These are phyloP conservation scores for Drosophila orosa DNA, from an alignment of 1,140 invertebrate genomes.

Conservation along the genomic window DNA sequence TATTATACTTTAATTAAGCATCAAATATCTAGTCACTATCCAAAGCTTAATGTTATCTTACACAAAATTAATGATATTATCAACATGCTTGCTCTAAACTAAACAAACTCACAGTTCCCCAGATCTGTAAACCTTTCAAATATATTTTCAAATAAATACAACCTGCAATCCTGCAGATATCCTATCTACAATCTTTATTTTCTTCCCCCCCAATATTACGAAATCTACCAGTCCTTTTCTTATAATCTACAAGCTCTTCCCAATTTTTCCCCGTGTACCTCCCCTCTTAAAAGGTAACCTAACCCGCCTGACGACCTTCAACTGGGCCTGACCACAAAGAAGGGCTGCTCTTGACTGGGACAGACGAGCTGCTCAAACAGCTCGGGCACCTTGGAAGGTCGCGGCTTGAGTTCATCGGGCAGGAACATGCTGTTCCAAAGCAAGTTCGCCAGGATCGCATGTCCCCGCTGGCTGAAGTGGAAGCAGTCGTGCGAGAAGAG, in stretches of 20 bases:
- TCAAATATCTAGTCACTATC: neutral
- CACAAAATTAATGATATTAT: neutral
- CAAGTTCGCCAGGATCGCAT: constrained; percentile 85
- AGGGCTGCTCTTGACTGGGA: constrained; percentile 59
- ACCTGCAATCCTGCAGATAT: neutral
- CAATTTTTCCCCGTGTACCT: constrained; percentile 8
- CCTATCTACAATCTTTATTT: neutral
- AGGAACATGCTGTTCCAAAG: constrained; percentile 88
- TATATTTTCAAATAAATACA: constrained; percentile 1
- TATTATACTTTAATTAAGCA: too few relatives aligned
- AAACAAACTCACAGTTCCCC: neutral
- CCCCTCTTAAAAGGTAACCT: neutral
- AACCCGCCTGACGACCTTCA: constrained; percentile 28
- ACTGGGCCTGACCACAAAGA: constrained; percentile 56
- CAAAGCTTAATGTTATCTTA: neutral
- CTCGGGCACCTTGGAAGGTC: constrained; percentile 23
- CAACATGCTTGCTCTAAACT: neutral
- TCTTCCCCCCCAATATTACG: neutral
- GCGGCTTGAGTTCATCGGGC: constrained; percentile 78
- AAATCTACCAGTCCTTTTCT: neutral
- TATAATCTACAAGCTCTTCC: neutral
- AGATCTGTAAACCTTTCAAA: too few relatives aligned
- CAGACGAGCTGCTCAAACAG: constrained; percentile 43
- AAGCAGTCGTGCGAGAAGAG: constrained; percentile 90
- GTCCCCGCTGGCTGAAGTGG: constrained; percentile 88